Evolutionary conservation across 2,113 vertebrate species (phyloP).

Genomic region (Notarius quadriscutis): DNA sequence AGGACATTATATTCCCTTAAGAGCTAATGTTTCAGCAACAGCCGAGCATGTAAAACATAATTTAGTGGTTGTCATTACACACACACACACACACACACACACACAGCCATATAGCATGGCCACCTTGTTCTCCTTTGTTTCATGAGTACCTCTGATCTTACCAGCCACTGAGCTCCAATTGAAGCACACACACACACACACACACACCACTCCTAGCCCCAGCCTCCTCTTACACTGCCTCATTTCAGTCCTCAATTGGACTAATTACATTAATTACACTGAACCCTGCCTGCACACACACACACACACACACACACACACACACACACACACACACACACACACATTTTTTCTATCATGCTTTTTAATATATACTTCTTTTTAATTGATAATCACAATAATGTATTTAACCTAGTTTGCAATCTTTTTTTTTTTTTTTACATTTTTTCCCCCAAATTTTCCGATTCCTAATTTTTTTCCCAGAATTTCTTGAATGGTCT

Average conservation of each 20-base stretch:
- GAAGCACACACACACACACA: constrained; percentile 43
- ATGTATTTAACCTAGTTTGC: neutral
- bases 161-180: constrained; percentile 52
- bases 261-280: constrained; percentile 58
- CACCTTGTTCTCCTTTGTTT: constrained; percentile 50
- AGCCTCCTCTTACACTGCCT: constrained; percentile 44
- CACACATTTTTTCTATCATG: constrained; percentile 6
- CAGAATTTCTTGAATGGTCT: neutral
- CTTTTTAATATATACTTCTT: neutral
- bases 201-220: constrained; percentile 30
- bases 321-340: constrained; percentile 32
- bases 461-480: neutral
- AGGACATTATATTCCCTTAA: constrained; percentile 45
- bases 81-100: constrained; percentile 46
- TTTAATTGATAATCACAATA: neutral
- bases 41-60: constrained; percentile 63
- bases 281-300: constrained; percentile 46
- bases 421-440: neutral
- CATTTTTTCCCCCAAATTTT: neutral
- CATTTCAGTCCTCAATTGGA: constrained; percentile 49
- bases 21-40: constrained; percentile 32
- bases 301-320: constrained; percentile 36
- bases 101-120: constrained; percentile 51
- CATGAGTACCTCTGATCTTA: constrained; percentile 51
- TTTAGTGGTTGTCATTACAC: constrained; percentile 60